Evolutionary conservation across 2,888 invertebrate genomes (phyloP).

Genomic region (Germaria angustata): DNA sequence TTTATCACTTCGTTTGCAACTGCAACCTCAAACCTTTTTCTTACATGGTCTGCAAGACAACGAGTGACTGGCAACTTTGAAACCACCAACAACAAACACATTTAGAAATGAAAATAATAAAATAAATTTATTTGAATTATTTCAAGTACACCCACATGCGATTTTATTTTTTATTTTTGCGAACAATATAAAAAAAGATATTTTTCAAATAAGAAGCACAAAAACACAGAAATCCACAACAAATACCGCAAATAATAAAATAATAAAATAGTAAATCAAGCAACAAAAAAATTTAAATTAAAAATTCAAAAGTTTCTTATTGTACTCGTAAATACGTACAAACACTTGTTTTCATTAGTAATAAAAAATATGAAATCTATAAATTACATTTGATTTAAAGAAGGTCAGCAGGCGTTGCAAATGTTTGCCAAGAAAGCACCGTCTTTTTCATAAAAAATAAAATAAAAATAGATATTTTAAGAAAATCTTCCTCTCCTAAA

Average conservation of each 20-base stretch:
- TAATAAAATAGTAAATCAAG: conserved; percentile 26
- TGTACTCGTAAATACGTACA: too few species aligned
- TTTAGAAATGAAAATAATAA: conserved; percentile 41
- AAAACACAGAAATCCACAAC: conserved; percentile 20
- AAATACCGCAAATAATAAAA: conserved; percentile 41
- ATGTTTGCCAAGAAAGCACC: too few species aligned
- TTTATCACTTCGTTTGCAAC: not conserved
- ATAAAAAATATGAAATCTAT: not conserved
- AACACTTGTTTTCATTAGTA: not conserved
- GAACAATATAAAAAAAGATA: conserved; percentile 22
- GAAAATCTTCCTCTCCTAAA: too few species aligned
- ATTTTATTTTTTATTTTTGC: not conserved
- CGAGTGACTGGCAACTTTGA: conserved; percentile 1
- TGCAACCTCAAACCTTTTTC: conserved; percentile 7
- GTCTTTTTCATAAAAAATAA: too few species aligned
- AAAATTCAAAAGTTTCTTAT: conserved; percentile 1
- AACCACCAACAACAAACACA: not conserved
- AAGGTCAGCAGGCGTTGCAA: too few species aligned
- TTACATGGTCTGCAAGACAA: conserved; percentile 39
- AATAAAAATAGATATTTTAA: too few species aligned
- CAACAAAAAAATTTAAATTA: not conserved
- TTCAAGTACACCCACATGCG: conserved; percentile 65
- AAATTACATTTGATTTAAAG: too few species aligned
- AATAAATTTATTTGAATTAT: conserved; percentile 51
- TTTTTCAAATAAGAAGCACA: not conserved